Conservation (phyloP, 2,888 invertebrate species). For the Orgyia antiqua region DNA sequence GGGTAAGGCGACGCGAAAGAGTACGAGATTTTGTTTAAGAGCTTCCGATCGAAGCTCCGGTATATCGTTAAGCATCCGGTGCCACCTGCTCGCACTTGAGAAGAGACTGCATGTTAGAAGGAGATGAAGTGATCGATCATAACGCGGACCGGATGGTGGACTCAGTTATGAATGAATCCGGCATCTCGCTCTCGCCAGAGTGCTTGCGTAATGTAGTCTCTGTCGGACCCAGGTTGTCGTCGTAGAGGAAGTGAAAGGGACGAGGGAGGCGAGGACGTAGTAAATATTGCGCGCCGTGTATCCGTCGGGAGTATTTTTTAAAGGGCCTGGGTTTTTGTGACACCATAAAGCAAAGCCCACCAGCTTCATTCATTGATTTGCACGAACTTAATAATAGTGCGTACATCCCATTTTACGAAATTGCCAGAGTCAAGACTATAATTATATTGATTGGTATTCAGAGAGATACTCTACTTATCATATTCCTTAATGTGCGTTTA, state of each 20-base stretch:
- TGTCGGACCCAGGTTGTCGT: slow-evolving; percentile 67
- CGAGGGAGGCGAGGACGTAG: slow-evolving; percentile 64
- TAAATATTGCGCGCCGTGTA: slow-evolving; percentile 71
- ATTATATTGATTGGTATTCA: not conserved
- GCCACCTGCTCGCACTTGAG: slow-evolving; percentile 73
- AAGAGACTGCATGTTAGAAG: slow-evolving; percentile 65
- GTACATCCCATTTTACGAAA: not conserved
- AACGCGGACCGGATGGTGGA: slow-evolving; percentile 74
- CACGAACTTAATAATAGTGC: slow-evolving; percentile 17
- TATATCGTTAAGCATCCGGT: slow-evolving; percentile 65
- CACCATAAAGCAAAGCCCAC: slow-evolving; percentile 51
- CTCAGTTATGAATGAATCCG: slow-evolving; percentile 76
- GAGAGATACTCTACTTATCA: not conserved
- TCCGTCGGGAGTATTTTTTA: slow-evolving; percentile 57
- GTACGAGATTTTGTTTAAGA: slow-evolving; percentile 53
- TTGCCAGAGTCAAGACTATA: not conserved
- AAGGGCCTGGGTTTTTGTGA: slow-evolving; percentile 60
- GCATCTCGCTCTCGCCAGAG: slow-evolving; percentile 52
- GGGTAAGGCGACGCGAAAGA: slow-evolving; percentile 40
- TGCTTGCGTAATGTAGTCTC: slow-evolving; percentile 46
- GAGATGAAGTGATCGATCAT: slow-evolving; percentile 73
- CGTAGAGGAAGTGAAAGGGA: slow-evolving; percentile 77
- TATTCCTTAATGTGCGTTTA: no score
- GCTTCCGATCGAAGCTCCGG: slow-evolving; percentile 65
- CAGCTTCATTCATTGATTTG: slow-evolving; percentile 61